A percentile compares a stretch with the other conserved stretches of the same genome.
Evolutionary conservation across 2,888 invertebrate genomes (phyloP).

Genomic region (Meteorus colon): DNA sequence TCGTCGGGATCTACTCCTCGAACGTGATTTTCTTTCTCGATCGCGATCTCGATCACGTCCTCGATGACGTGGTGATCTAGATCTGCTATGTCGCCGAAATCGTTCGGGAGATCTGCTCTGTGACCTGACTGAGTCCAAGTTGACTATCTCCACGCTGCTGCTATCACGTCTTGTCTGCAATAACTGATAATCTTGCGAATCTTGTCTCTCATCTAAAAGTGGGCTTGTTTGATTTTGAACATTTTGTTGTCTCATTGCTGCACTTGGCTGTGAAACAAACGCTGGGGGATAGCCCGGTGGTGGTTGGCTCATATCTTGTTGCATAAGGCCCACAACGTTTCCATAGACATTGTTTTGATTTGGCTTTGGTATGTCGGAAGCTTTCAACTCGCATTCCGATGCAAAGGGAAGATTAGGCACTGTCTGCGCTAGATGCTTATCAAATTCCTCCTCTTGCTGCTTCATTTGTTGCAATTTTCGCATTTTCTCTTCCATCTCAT

Average conservation of each 20-base stretch:
- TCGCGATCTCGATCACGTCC: slow-evolving; percentile 66
- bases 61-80: slow-evolving; percentile 69
- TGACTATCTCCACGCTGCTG: slow-evolving; percentile 71
- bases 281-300: slow-evolving; percentile 76
- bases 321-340: slow-evolving; percentile 59
- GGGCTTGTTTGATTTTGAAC: slow-evolving; percentile 66
- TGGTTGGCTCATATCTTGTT: slow-evolving; percentile 75
- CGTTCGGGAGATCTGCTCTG: slow-evolving; percentile 70
- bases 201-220: slow-evolving; percentile 67
- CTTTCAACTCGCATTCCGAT: slow-evolving; percentile 79
- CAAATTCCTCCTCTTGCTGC: slow-evolving; percentile 84
- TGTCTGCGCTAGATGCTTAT: slow-evolving; percentile 84
- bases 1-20: slow-evolving; percentile 72
- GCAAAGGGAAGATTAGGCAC: slow-evolving; percentile 82
- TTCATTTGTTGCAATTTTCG: slow-evolving; percentile 81
- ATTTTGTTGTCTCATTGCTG: slow-evolving; percentile 61
- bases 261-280: slow-evolving; percentile 66
- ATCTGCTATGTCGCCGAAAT: slow-evolving; percentile 70
- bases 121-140: slow-evolving; percentile 68
- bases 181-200: slow-evolving; percentile 63
- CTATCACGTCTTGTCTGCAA: slow-evolving; percentile 64
- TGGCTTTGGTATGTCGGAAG: slow-evolving; percentile 70
- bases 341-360: slow-evolving; percentile 59
- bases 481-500: slow-evolving; percentile 82
- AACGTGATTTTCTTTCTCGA: slow-evolving; percentile 71